Evolutionary conservation across 2,113 vertebrate genomes (phyloP).

Genomic region (Aptenodytes patagonicus): DNA sequence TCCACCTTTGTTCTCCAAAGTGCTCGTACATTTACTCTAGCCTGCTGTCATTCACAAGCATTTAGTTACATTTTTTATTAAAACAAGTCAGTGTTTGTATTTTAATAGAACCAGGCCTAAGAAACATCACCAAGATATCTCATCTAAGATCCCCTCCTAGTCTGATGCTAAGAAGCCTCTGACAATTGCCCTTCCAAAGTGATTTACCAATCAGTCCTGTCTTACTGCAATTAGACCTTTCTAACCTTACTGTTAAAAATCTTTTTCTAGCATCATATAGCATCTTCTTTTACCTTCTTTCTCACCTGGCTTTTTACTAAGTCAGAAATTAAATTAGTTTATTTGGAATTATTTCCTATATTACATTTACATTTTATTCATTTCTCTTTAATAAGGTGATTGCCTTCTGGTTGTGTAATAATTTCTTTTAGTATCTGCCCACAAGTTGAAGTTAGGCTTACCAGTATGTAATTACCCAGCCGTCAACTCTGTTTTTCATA

Average conservation of each 20-base stretch:
- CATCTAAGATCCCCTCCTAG: not conserved
- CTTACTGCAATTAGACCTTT: not conserved
- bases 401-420: conserved; percentile 2
- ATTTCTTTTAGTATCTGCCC: not conserved
- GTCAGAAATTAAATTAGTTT: not conserved
- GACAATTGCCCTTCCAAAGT: not conserved
- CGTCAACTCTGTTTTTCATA: not conserved
- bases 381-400: not conserved
- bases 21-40: not conserved
- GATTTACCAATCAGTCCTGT: not conserved
- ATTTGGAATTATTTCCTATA: not conserved
- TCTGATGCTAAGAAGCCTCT: not conserved
- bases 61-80: not conserved
- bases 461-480: not conserved
- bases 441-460: not conserved
- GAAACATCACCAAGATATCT: not conserved
- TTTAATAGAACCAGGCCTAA: not conserved
- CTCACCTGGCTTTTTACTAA: not conserved
- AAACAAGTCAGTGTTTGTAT: not conserved
- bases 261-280: not conserved
- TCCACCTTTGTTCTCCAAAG: not conserved
- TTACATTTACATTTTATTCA: not conserved
- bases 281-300: not conserved
- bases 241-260: not conserved
- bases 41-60: not conserved